Evolutionary conservation across 2,113 vertebrate species (phyloP).

Genomic region (Mirza zaza): DNA sequence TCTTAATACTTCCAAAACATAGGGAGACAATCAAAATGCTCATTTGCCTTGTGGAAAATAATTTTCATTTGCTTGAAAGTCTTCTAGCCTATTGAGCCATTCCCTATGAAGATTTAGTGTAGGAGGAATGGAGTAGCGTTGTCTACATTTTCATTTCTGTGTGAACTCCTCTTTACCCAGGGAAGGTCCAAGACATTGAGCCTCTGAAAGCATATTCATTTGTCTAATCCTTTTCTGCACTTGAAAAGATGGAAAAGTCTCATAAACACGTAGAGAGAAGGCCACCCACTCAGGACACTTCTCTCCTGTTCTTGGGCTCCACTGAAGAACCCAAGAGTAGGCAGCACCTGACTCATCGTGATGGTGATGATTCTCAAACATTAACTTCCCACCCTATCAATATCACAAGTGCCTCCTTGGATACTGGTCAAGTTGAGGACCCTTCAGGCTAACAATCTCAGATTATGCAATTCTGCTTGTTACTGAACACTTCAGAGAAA

Average conservation of each 20-base stretch:
- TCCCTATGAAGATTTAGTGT: constrained; percentile 24
- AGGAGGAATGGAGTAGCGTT: not conserved
- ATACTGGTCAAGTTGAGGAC: not conserved
- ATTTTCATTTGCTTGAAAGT: constrained; percentile 52
- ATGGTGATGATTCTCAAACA: not conserved
- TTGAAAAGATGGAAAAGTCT: not conserved
- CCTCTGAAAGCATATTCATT: constrained; percentile 44
- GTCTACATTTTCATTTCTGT: constrained; percentile 12
- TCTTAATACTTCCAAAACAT: constrained; percentile 66
- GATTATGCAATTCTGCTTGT: not conserved
- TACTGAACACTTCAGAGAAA: constrained; percentile 18
- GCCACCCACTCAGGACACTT: not conserved
- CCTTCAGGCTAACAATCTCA: not conserved
- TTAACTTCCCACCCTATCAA: not conserved
- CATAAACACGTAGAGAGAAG: not conserved
- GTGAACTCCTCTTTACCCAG: not conserved
- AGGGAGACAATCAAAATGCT: constrained; percentile 50
- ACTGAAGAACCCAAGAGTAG: not conserved
- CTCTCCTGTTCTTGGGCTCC: not conserved
- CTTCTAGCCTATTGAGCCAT: not conserved
- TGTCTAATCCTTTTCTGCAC: constrained; percentile 18
- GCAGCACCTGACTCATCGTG: not conserved
- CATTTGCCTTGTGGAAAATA: constrained; percentile 47
- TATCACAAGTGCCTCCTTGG: not conserved
- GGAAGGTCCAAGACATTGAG: not conserved